Percentiles rank a stretch among this genome's conserved stretches.
Conservation (phyloP, 2,113 vertebrate species). For the Misgurnus mizolepis region DNA sequence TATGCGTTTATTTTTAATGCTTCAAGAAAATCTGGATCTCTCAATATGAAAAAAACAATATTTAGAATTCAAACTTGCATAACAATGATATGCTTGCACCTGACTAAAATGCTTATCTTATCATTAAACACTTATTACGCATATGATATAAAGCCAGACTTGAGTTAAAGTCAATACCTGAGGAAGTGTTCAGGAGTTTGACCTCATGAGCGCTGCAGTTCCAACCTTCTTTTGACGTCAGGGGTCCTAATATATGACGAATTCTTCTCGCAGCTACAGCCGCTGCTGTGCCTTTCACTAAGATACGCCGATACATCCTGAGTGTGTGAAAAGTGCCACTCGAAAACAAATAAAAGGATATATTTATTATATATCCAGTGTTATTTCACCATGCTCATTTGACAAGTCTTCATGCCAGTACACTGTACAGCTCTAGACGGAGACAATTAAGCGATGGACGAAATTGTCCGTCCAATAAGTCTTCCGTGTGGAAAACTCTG, state of each 20-base stretch:
- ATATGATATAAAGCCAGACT: not conserved
- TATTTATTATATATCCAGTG: not conserved
- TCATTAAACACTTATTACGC: not conserved
- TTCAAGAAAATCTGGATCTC: too few species aligned
- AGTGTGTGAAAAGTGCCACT: not conserved
- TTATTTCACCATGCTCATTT: slow-evolving; percentile 41
- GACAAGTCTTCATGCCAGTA: slow-evolving; percentile 40
- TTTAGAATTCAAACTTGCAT: too few species aligned
- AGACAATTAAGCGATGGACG: slow-evolving; percentile 62
- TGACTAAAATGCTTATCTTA: not conserved
- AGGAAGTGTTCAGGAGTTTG: slow-evolving; percentile 73
- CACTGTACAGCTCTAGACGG: slow-evolving; percentile 47
- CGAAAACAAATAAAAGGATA: not conserved
- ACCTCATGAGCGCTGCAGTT: slow-evolving; percentile 69
- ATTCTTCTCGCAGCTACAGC: slow-evolving; percentile 70
- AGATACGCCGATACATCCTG: slow-evolving; percentile 66
- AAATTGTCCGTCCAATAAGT: slow-evolving; percentile 50
- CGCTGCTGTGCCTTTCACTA: slow-evolving; percentile 62
- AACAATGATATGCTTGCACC: not conserved
- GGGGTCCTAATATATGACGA: slow-evolving; percentile 65
- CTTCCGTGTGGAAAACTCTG: slow-evolving; percentile 55
- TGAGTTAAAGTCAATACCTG: slow-evolving; percentile 61
- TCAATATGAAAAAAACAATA: too few species aligned
- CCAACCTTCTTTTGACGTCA: slow-evolving; percentile 70
- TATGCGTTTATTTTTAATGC: too few species aligned